These are phyloP conservation scores for Zoanthus solanderi DNA, from an alignment of 92 coral and sea anemone species.

Conservation along the genomic window DNA sequence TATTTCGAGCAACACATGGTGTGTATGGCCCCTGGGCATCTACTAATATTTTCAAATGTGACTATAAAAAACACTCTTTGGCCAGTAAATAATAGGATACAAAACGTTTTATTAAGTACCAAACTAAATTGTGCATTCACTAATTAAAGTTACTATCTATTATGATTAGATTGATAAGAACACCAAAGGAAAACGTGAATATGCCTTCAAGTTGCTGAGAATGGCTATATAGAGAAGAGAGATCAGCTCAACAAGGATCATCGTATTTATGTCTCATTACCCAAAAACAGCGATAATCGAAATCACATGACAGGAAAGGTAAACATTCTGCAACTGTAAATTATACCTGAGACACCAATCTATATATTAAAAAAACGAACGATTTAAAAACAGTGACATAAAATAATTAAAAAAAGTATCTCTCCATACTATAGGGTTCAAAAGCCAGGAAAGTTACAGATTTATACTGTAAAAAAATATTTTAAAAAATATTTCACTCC, in stretches of 20 bases:
- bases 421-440: constrained; percentile 2
- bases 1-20: not conserved
- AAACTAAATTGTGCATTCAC: constrained; percentile 11
- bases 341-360: not conserved
- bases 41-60: not conserved
- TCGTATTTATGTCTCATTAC: constrained; percentile 30
- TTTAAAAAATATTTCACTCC: not conserved
- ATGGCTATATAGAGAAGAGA: constrained; percentile 12
- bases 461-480: constrained; percentile 1
- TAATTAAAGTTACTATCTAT: not conserved
- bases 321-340: constrained; percentile 6
- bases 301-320: constrained; percentile 19
- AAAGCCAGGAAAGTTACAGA: constrained; percentile 8
- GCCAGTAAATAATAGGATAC: not conserved
- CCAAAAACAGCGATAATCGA: constrained; percentile 10
- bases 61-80: constrained; percentile 3
- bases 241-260: constrained; percentile 10
- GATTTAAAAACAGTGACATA: not conserved
- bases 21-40: not conserved
- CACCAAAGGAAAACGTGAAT: constrained; percentile 30
- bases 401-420: not conserved
- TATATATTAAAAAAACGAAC: not conserved
- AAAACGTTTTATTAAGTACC: not conserved
- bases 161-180: constrained; percentile 30
- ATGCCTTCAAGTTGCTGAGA: constrained; percentile 18